These are phyloP conservation scores for Harpalus rufipes DNA, from an alignment of 2,888 invertebrate species.

Conservation along the genomic window DNA sequence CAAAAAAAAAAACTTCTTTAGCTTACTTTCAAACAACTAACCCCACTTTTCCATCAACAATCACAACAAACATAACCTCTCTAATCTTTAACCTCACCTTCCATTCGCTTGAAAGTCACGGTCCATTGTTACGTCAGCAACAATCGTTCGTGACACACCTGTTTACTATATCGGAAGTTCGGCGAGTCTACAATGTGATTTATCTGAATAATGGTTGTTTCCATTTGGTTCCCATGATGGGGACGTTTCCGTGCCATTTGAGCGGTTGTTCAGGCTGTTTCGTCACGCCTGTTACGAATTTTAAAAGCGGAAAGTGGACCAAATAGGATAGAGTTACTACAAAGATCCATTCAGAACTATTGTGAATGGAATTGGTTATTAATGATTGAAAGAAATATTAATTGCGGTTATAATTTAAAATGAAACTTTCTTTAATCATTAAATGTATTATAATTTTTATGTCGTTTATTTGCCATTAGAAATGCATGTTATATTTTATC, in stretches of 20 bases:
- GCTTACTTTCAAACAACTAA: no score
- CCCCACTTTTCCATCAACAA: not conserved
- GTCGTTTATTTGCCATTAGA: not conserved
- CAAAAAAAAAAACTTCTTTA: no score
- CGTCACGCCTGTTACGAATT: slow-evolving; percentile 49
- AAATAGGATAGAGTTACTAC: slow-evolving; percentile 23
- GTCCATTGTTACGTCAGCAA: slow-evolving; percentile 51
- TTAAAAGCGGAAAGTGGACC: slow-evolving; percentile 43
- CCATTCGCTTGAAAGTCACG: slow-evolving; percentile 51
- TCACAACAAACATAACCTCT: not conserved
- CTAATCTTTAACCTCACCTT: slow-evolving; percentile 6
- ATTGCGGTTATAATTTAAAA: not conserved
- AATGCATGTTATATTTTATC: not conserved
- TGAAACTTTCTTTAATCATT: not conserved
- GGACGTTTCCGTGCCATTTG: slow-evolving; percentile 59
- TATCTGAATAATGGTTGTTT: slow-evolving; percentile 24
- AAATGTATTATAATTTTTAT: not conserved
- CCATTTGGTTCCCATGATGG: slow-evolving; percentile 50
- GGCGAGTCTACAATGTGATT: slow-evolving; percentile 51
- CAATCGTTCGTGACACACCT: slow-evolving; percentile 62
- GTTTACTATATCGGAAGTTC: slow-evolving; percentile 56
- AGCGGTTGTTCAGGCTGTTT: slow-evolving; percentile 2
- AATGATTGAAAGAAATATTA: slow-evolving; percentile 18
- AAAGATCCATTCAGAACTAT: not conserved
- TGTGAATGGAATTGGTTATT: slow-evolving; percentile 37